Evolutionary conservation across 2,113 vertebrate genomes (phyloP).

Genomic region (Spea multiplicata): DNA sequence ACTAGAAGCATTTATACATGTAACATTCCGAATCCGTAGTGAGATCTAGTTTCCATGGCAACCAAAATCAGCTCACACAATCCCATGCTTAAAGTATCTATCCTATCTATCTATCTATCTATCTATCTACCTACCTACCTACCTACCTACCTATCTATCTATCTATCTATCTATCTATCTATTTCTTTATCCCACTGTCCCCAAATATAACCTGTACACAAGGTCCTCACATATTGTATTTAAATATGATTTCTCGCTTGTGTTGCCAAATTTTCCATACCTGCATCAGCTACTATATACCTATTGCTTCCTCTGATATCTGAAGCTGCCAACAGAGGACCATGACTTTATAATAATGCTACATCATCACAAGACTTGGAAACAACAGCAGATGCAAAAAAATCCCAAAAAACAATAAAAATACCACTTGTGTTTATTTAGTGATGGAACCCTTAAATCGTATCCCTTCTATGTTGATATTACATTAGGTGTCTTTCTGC

Average conservation of each 20-base stretch:
- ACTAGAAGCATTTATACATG: not conserved
- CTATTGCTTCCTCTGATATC: not conserved
- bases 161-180: slow-evolving; percentile 1
- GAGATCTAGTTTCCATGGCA: slow-evolving; percentile 25
- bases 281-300: not conserved
- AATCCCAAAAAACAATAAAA: too few species aligned
- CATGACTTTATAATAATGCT: too few species aligned
- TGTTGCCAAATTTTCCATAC: not conserved
- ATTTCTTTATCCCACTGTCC: not conserved
- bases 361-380: too few species aligned
- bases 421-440: too few species aligned
- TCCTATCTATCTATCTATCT: not conserved
- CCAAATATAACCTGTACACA: not conserved
- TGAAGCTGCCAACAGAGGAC: not conserved
- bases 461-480: too few species aligned
- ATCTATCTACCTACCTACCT: not conserved
- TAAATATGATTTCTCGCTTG: not conserved
- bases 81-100: not conserved
- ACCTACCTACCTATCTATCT: not conserved
- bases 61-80: slow-evolving; percentile 10
- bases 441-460: too few species aligned
- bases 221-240: too few species aligned
- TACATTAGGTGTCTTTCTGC: too few species aligned
- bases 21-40: not conserved
- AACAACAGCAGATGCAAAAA: too few species aligned